Evolutionary conservation across 2,113 vertebrate species (phyloP).

Genomic region (Corvus cornix): DNA sequence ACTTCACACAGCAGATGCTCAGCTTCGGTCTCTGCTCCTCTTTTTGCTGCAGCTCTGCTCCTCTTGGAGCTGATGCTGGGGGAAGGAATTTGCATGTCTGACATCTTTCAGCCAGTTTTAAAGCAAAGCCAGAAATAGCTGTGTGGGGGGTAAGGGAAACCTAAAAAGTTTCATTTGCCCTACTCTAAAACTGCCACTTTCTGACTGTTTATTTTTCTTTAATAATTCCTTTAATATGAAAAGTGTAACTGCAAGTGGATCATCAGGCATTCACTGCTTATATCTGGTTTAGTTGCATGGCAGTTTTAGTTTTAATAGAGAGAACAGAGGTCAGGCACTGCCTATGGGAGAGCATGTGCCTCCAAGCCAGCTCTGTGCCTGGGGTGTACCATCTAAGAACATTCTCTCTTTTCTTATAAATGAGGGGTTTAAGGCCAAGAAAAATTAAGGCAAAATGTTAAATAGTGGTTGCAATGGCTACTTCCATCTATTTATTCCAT

Average conservation of each 20-base stretch:
- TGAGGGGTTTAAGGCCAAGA: not conserved
- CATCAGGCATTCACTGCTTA: not conserved
- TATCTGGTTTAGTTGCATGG: not conserved
- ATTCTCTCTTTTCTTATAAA: not conserved
- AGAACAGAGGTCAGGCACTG: not conserved
- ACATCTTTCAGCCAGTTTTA: not conserved
- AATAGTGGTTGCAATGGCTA: not conserved
- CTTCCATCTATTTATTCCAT: not conserved
- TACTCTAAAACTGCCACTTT: not conserved
- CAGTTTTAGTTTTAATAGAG: not conserved
- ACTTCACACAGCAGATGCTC: not conserved
- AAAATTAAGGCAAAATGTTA: not conserved
- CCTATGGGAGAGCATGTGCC: not conserved
- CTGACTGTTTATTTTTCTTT: not conserved
- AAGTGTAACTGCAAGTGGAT: not conserved
- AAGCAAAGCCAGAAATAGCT: not conserved
- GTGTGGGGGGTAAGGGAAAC: not conserved
- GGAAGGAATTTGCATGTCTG: constrained; percentile 3
- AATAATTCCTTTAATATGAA: not conserved
- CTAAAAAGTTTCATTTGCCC: not conserved
- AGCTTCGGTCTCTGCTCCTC: not conserved
- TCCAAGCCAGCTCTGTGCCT: not conserved
- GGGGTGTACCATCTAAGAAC: not conserved
- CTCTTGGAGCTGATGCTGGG: not conserved
- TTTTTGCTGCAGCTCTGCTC: not conserved